Evolutionary conservation across 1,140 invertebrate species (phyloP).

Genomic region (Achatina immaculata): DNA sequence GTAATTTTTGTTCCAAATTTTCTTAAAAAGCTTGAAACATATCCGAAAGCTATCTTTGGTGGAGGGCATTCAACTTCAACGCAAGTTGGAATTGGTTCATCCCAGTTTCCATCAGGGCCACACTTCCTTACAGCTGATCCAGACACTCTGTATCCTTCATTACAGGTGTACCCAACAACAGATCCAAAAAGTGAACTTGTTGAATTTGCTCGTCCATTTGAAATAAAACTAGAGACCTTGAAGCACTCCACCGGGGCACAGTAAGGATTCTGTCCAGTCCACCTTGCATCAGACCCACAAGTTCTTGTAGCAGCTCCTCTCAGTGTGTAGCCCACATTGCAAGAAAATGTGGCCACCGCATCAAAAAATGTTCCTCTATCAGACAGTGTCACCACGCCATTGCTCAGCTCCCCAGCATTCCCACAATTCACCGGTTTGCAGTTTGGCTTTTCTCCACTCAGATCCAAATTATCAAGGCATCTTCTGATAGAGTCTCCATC

Average conservation of each 20-base stretch:
- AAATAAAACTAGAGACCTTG: constrained; percentile 49
- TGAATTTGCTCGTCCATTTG: constrained; percentile 59
- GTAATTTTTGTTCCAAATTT: constrained; percentile 45
- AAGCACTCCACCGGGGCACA: constrained; percentile 55
- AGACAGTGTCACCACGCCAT: constrained; percentile 45
- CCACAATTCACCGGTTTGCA: constrained; percentile 76
- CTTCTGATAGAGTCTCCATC: constrained; percentile 59
- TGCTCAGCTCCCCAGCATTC: constrained; percentile 41
- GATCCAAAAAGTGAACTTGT: constrained; percentile 53
- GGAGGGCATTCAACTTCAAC: constrained; percentile 53
- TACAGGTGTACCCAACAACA: constrained; percentile 55
- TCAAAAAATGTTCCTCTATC: constrained; percentile 53
- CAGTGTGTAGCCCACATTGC: constrained; percentile 69
- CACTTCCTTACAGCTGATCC: constrained; percentile 77
- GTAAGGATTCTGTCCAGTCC: constrained; percentile 58
- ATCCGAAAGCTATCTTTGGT: constrained; percentile 47
- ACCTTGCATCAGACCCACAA: constrained; percentile 64
- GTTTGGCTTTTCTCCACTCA: constrained; percentile 83
- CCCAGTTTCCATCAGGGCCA: constrained; percentile 84
- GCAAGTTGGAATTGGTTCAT: constrained; percentile 72
- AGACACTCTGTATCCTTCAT: constrained; percentile 51
- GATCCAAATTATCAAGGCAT: constrained; percentile 82
- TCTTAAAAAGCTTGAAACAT: constrained; percentile 49
- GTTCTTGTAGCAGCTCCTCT: constrained; percentile 54
- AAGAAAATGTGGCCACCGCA: constrained; percentile 72